phyloP scores from a whole-genome alignment of 2,113 vertebrate species.

The Procavia capensis region DNA sequence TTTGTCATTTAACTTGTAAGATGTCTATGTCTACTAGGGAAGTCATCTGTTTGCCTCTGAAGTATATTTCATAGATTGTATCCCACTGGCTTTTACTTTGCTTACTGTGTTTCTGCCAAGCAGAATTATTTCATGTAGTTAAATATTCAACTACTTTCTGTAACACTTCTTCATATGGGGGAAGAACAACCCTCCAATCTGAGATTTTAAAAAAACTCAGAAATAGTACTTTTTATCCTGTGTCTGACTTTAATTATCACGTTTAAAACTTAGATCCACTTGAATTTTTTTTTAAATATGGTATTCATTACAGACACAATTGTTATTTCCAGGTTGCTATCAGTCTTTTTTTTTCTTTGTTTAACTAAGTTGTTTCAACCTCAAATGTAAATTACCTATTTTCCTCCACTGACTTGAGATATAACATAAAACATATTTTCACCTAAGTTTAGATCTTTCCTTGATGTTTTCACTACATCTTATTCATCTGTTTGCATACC shows the following conservation, averaged over 20 bases:
- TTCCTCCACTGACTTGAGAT: neutral
- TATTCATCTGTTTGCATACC: neutral
- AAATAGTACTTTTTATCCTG: neutral
- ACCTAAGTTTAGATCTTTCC: neutral
- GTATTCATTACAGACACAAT: too few relatives aligned
- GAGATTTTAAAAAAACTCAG: neutral
- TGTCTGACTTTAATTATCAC: neutral
- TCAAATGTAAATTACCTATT: neutral
- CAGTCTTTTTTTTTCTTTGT: too few relatives aligned
- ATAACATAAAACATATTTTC: neutral
- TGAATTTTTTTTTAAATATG: too few relatives aligned
- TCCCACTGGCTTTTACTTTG: neutral
- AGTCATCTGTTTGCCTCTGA: neutral
- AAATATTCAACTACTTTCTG: neutral
- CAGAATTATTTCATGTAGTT: neutral
- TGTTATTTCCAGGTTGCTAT: too few relatives aligned
- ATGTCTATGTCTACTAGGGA: neutral
- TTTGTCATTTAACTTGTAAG: neutral
- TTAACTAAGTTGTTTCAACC: neutral
- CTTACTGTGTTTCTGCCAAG: neutral
- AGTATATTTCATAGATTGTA: neutral
- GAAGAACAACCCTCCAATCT: too few relatives aligned
- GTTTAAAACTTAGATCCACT: neutral
- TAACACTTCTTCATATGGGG: neutral
- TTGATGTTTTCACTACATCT: neutral